Evolutionary conservation across 2,797 vertebrate species (phyloP).

Genomic region (Chelon labrosus): DNA sequence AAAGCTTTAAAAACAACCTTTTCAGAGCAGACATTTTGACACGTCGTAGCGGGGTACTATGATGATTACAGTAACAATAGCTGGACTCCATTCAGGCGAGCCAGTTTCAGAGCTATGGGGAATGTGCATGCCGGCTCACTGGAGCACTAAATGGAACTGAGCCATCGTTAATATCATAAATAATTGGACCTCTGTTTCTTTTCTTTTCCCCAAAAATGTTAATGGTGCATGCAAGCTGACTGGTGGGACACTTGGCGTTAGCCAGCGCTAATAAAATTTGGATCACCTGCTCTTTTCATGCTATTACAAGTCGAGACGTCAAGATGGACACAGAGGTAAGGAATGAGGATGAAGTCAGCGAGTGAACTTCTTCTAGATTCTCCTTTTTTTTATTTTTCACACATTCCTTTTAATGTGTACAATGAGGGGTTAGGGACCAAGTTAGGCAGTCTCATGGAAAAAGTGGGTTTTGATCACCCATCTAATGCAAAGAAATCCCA

Average conservation of each 20-base stretch:
- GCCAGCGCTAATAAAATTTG: neutral
- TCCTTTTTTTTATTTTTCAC: too few species aligned
- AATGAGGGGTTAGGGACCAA: too few species aligned
- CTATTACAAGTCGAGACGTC: slow-evolving; percentile 10
- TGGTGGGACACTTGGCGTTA: too few species aligned
- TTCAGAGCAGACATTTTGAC: neutral
- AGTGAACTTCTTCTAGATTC: neutral
- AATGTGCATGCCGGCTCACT: slow-evolving; percentile 1
- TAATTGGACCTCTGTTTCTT: too few species aligned
- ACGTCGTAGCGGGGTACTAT: neutral
- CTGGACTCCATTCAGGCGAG: neutral
- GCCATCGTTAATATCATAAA: too few species aligned
- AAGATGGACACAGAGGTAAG: slow-evolving; percentile 5
- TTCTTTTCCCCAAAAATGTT: too few species aligned
- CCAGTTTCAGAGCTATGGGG: neutral
- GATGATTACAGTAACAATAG: slow-evolving; percentile 7
- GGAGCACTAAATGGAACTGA: neutral
- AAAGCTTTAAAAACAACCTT: slow-evolving; percentile 1
- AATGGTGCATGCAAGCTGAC: too few species aligned
- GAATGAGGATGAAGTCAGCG: neutral
- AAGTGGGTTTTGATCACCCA: too few species aligned
- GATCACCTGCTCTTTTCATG: neutral
- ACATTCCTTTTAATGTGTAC: too few species aligned
- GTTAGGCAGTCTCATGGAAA: too few species aligned
- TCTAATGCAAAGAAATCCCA: too few species aligned